Conservation (phyloP, 2,113 vertebrate species). For the Peromyscus leucopus region DNA sequence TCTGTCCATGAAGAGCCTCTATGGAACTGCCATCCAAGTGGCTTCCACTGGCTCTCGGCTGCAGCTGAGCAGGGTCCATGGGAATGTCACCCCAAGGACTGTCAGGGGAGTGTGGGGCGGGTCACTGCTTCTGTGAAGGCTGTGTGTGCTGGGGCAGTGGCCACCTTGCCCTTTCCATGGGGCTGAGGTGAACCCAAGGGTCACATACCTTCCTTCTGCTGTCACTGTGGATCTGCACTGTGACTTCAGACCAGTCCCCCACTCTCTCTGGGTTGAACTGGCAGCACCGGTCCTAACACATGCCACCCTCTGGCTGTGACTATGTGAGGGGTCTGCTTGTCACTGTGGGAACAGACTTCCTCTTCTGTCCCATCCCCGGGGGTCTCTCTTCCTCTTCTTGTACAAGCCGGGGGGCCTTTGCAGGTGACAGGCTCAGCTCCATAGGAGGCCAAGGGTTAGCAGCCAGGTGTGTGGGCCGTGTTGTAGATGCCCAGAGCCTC, state of each 20-base stretch:
- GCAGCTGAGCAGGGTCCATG: neutral
- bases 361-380: neutral
- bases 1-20: too few species aligned
- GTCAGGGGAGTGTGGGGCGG: neutral
- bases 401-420: neutral
- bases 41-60: neutral
- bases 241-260: neutral
- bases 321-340: accelerated
- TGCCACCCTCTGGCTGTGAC: accelerated
- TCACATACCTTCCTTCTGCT: neutral
- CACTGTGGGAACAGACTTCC: accelerated
- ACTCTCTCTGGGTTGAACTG: neutral
- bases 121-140: neutral
- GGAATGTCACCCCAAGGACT: neutral
- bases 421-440: neutral
- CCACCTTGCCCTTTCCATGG: neutral
- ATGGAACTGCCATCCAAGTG: neutral
- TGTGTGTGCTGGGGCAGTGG: too few species aligned
- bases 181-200: neutral
- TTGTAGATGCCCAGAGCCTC: neutral
- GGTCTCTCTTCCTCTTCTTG: neutral
- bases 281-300: accelerated
- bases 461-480: neutral
- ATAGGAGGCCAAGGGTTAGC: neutral
- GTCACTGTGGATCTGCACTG: neutral